A percentile compares a stretch with the other conserved stretches of the same genome.
Conservation (phyloP, 1,140 invertebrate species). For the Bombus soroeensis region DNA sequence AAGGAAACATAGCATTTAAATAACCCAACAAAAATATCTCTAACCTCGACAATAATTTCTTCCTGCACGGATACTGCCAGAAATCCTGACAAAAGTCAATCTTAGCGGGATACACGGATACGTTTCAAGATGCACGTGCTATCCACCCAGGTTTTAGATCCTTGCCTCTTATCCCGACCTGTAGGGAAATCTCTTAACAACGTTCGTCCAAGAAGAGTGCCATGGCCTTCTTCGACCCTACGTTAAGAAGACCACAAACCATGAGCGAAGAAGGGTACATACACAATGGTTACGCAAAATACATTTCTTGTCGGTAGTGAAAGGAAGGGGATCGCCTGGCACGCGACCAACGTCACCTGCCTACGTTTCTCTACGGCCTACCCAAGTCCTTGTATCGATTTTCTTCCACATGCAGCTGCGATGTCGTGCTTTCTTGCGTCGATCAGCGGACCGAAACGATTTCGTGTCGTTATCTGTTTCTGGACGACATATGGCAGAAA, state of each 20-base stretch:
- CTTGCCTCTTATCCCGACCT: slow-evolving; percentile 15
- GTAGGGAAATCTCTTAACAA: slow-evolving; percentile 38
- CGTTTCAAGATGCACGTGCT: slow-evolving; percentile 29
- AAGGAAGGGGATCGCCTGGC: slow-evolving; percentile 74
- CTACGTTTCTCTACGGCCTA: slow-evolving; percentile 56
- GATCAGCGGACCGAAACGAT: slow-evolving; percentile 76
- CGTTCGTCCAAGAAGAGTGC: slow-evolving; percentile 39
- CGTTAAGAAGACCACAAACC: slow-evolving; percentile 75
- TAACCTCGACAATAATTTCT: background rate
- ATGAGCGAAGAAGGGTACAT: slow-evolving; percentile 74
- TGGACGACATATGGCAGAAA: slow-evolving; percentile 73
- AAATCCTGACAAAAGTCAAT: slow-evolving; percentile 25
- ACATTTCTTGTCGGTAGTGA: slow-evolving; percentile 73
- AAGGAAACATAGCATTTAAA: too few relatives aligned
- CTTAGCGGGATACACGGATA: slow-evolving; percentile 7
- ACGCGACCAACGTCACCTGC: slow-evolving; percentile 83
- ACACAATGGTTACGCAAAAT: slow-evolving; percentile 81
- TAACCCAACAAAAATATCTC: background rate
- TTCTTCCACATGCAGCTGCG: slow-evolving; percentile 77
- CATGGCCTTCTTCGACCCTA: slow-evolving; percentile 41
- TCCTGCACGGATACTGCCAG: fast-evolving
- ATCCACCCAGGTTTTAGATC: background rate
- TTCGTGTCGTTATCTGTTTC: slow-evolving; percentile 68
- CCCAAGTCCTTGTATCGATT: slow-evolving; percentile 74
- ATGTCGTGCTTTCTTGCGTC: slow-evolving; percentile 68